phyloP scores from a whole-genome alignment of 2,888 invertebrate genomes.

The Metacarcinus magister region DNA sequence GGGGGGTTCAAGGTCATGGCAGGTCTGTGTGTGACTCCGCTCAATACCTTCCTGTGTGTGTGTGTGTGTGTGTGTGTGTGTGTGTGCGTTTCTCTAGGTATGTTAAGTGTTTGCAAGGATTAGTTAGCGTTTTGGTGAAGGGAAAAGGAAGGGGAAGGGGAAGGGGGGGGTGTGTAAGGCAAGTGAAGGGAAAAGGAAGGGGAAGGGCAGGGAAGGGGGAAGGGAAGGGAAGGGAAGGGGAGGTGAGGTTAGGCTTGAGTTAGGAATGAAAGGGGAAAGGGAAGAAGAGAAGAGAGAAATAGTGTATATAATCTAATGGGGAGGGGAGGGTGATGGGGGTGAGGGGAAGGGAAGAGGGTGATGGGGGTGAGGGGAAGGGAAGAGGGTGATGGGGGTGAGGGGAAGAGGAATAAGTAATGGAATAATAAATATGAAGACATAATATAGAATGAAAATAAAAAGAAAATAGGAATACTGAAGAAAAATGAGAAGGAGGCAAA shows the following conservation, averaged over 20 bases:
- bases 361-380: not conserved
- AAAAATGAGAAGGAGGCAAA: not conserved
- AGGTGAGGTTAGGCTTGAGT: not conserved
- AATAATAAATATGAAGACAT: not conserved
- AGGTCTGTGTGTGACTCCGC: constrained; percentile 3
- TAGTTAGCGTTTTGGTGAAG: not conserved
- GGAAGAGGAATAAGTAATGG: not conserved
- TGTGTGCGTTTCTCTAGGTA: not conserved
- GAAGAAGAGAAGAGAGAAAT: not conserved
- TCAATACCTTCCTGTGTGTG: constrained; percentile 29
- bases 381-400: not conserved
- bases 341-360: not conserved
- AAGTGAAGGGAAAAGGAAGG: not conserved
- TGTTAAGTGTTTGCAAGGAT: constrained; percentile 21
- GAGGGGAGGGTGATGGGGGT: not conserved
- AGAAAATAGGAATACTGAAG: not conserved
- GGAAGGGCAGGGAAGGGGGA: no score
- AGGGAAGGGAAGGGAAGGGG: not conserved
- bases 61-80: constrained; percentile 28
- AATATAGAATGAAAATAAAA: not conserved
- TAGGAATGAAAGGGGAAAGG: not conserved
- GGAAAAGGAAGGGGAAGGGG: not conserved
- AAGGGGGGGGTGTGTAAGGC: not conserved
- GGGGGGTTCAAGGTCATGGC: not conserved
- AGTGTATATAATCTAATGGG: not conserved